Base-by-base conservation (phyloP, 1,140 invertebrate genomes). In the Papilio helenus region DNA sequence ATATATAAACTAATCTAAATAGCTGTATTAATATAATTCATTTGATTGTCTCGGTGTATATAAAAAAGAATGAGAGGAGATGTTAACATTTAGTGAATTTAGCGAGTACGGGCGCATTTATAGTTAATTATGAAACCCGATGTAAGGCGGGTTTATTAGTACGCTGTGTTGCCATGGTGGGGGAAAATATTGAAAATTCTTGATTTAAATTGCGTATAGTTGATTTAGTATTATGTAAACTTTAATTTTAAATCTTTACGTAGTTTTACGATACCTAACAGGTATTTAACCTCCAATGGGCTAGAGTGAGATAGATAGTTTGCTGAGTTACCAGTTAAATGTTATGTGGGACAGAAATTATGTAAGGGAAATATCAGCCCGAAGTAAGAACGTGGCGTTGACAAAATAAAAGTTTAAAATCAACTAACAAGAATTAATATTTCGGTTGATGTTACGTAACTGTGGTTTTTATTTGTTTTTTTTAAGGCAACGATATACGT, bases 31-130 rank as follows among this genome's bases (percentile, higher is more conserved):
- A n/a, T 16, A 39, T 76, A 65, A 44, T 84, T 78, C 81, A 82
- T 61, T 29, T 39, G 77, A 76, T 77, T 82, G 79, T 42, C 58
- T 61, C 29, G 34, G 3, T 77, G 76, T 77, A 77, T 29, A 77
- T 77, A 77, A 39, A 23, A 26, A 10, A 23, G 23, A 39, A 39
- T 16, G 74, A 55, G 74, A 51, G 34, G 51, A 34, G 26, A n/a
- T 55, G 18, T 34, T 83, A 84, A 84, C 82, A 76, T 81, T 88
- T 93, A 91, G 89, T 87, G 86, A 93, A 91, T 89, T 88, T 92
- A 90, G 87, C 82, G 78, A 84, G 73, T 81, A 81, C 44, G 82
- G 80, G 78, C 82, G 80, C 76, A 77, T 88, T 79, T 87, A 87
- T 92, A 90, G 89, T 87, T 82, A 90, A 90, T 86, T 87, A 84